Conservation (phyloP, 2,888 invertebrate genomes). For the Sarcophaga caerulescens region DNA sequence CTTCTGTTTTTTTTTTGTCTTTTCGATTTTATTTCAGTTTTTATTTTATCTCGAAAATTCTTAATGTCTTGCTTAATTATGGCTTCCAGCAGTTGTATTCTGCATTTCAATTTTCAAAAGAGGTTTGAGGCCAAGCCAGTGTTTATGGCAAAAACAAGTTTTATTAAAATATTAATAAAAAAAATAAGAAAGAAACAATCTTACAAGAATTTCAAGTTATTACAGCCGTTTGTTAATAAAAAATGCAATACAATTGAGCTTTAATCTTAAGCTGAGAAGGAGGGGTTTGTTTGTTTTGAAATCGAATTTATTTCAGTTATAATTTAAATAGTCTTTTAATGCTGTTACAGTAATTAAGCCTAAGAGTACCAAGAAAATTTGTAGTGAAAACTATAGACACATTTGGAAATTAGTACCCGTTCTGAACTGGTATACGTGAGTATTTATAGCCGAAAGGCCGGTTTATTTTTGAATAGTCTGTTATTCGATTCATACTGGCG, state of each 20-base stretch:
- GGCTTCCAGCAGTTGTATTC: neutral
- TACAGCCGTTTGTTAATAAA: neutral
- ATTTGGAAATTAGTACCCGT: too few relatives aligned
- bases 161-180: neutral
- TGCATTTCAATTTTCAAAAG: neutral
- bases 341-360: too few relatives aligned
- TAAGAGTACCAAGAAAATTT: too few relatives aligned
- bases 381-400: too few relatives aligned
- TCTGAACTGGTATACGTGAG: too few relatives aligned
- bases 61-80: neutral
- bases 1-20: neutral
- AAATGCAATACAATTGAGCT: neutral
- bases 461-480: too few relatives aligned
- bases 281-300: neutral
- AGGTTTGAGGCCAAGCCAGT: neutral
- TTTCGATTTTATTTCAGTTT: too few relatives aligned
- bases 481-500: too few relatives aligned
- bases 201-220: neutral
- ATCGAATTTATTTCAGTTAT: too few relatives aligned
- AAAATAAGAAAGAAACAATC: too few relatives aligned
- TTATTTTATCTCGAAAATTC: neutral
- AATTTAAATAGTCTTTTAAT: too few relatives aligned
- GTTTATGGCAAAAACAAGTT: slow-evolving; percentile 21
- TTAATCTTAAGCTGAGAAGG: neutral
- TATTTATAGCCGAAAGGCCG: too few relatives aligned